A percentile compares a stretch with the other conserved stretches of the same genome.
Conservation (phyloP, 2,113 vertebrate species). For the Melierax canorus region DNA sequence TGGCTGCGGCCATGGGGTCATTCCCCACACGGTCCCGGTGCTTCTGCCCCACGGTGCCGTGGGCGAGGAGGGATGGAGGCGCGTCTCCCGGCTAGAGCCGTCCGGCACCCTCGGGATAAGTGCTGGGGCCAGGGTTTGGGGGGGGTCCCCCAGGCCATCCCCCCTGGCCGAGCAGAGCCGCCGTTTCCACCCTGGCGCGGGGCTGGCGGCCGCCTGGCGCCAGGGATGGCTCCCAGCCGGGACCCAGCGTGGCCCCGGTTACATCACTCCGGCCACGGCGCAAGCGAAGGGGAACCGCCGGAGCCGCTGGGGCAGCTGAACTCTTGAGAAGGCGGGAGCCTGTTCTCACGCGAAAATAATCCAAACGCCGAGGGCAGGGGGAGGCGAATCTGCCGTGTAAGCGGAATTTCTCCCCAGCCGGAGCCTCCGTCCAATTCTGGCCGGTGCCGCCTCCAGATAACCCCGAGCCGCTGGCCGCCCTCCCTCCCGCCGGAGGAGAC, state of each 20-base stretch:
- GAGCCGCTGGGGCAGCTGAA: background rate
- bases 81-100: background rate
- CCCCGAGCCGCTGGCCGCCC: background rate
- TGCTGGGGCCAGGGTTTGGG: background rate
- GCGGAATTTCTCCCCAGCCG: conserved; percentile 1
- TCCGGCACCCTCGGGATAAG: background rate
- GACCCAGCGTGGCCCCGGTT: background rate
- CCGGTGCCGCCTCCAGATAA: background rate
- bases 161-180: background rate
- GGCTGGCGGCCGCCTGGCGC: background rate
- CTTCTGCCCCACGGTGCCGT: background rate
- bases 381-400: background rate
- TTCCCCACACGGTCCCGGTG: background rate
- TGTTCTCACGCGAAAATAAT: background rate
- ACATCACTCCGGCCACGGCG: background rate
- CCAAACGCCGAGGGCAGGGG: background rate
- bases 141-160: background rate
- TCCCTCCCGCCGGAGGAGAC: background rate
- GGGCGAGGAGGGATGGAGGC: background rate
- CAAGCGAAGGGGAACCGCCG: background rate
- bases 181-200: background rate
- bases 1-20: background rate
- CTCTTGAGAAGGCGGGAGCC: background rate
- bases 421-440: background rate
- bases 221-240: background rate